phyloP scores from a whole-genome alignment of 1,140 invertebrate genomes.

The Druon quercuslanigerum region DNA sequence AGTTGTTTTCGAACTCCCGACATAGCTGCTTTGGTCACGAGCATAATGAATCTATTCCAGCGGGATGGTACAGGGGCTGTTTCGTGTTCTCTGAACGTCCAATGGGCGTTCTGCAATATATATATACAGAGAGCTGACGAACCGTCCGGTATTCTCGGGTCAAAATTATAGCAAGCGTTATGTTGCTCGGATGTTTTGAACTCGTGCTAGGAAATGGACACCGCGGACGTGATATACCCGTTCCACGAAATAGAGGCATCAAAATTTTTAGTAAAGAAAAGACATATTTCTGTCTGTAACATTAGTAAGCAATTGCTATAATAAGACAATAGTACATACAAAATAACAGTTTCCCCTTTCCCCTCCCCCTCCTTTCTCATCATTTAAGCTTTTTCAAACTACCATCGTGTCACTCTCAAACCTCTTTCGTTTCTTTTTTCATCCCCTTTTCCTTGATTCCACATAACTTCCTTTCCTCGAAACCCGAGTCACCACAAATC shows the following conservation, averaged over 20 bases:
- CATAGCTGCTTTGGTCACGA: constrained; percentile 53
- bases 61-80: constrained; percentile 43
- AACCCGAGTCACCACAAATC: too few species aligned
- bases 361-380: too few species aligned
- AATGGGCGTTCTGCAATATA: background rate
- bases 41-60: constrained; percentile 65
- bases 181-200: constrained; percentile 27
- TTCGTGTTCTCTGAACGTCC: constrained; percentile 30
- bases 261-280: too few species aligned
- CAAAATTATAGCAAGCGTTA: constrained; percentile 38
- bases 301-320: too few species aligned
- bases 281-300: too few species aligned
- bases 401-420: too few species aligned
- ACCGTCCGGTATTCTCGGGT: constrained; percentile 19
- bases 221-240: constrained; percentile 43
- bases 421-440: too few species aligned
- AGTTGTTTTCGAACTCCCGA: constrained; percentile 62
- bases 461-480: too few species aligned
- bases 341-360: too few species aligned
- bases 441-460: too few species aligned
- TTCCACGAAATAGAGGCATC: constrained; percentile 22
- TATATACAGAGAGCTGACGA: background rate
- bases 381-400: too few species aligned
- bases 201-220: constrained; percentile 34
- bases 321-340: too few species aligned